Evolutionary conservation across 2,113 vertebrate species (phyloP).

Genomic region (Pseudonaja textilis): DNA sequence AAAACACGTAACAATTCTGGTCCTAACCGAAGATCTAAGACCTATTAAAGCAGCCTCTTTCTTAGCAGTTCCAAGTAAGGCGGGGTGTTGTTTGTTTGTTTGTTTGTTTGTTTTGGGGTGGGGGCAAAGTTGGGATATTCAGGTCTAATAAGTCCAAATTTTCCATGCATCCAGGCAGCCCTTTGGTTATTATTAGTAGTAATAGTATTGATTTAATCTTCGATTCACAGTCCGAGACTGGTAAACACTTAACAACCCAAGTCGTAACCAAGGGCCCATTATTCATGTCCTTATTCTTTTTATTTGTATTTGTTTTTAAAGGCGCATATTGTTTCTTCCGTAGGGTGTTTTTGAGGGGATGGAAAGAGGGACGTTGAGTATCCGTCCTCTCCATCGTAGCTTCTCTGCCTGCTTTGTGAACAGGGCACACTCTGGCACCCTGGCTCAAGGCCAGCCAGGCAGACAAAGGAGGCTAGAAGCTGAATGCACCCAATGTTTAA

Average conservation of each 20-base stretch:
- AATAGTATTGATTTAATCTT: too few species aligned
- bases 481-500: constrained; percentile 30
- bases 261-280: background rate
- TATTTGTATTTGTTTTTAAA: constrained; percentile 9
- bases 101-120: too few species aligned
- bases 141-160: too few species aligned
- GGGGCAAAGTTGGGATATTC: too few species aligned
- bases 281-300: background rate
- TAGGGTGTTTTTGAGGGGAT: constrained; percentile 34
- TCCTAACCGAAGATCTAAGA: background rate
- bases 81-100: too few species aligned
- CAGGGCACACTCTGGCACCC: constrained; percentile 72
- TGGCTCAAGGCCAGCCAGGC: constrained; percentile 74
- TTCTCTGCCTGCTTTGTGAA: constrained; percentile 69
- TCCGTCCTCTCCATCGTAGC: constrained; percentile 72
- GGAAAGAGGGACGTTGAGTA: too few species aligned
- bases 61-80: background rate
- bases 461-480: constrained; percentile 75
- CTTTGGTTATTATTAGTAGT: too few species aligned
- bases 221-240: too few species aligned
- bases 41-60: background rate
- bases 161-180: too few species aligned
- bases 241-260: too few species aligned
- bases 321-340: constrained; percentile 33
- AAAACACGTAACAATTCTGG: background rate